phyloP scores from a whole-genome alignment of 2,888 invertebrate species.

The Drosophila mayaguana region DNA sequence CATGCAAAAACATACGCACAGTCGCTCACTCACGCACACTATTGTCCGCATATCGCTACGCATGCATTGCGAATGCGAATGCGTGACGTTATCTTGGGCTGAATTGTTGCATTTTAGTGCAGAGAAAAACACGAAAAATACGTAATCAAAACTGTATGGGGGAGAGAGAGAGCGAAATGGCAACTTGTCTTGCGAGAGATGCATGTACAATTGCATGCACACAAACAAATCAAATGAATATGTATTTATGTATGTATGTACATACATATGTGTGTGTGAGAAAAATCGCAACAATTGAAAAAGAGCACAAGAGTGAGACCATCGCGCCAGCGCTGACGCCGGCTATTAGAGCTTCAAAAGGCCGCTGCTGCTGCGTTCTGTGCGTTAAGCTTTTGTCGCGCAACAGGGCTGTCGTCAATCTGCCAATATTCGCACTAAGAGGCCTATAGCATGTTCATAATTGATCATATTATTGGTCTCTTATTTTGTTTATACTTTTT shows the following conservation, averaged over 20 bases:
- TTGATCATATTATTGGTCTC: no score
- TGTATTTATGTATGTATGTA: neutral
- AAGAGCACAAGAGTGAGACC: slow-evolving; percentile 30
- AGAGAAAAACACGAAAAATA: slow-evolving; percentile 17
- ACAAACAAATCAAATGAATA: slow-evolving; percentile 1
- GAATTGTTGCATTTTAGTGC: slow-evolving; percentile 58
- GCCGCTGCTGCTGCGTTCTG: slow-evolving; percentile 25
- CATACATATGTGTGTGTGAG: slow-evolving; percentile 9
- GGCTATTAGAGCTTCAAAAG: slow-evolving; percentile 26
- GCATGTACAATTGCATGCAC: slow-evolving; percentile 17
- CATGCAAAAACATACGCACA: neutral
- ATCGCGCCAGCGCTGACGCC: slow-evolving; percentile 25
- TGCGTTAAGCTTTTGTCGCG: slow-evolving; percentile 54
- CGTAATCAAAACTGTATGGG: slow-evolving; percentile 13
- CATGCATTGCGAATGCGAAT: slow-evolving; percentile 64
- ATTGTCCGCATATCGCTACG: slow-evolving; percentile 27
- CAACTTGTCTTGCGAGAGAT: slow-evolving; percentile 44
- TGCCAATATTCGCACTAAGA: slow-evolving; percentile 1
- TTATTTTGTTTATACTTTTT: neutral
- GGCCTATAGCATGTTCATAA: neutral
- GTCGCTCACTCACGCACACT: neutral
- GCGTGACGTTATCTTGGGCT: slow-evolving; percentile 66
- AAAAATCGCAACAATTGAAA: slow-evolving; percentile 41
- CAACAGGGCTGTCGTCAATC: slow-evolving; percentile 42
- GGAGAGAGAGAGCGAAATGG: neutral